phyloP scores from a whole-genome alignment of 2,888 invertebrate species.

The Hemithea aestivaria region DNA sequence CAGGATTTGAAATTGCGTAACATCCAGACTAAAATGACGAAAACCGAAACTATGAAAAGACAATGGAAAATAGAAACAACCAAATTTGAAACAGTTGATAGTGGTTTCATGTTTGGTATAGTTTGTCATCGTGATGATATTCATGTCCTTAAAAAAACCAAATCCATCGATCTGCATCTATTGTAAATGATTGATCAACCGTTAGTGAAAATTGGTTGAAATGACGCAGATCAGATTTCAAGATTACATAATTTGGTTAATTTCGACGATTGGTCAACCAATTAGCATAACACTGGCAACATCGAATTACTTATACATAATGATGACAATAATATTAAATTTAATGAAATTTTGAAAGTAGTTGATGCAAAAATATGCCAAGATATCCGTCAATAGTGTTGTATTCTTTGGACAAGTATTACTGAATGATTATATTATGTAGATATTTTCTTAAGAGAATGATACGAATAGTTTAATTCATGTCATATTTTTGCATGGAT shows the following conservation, averaged over 20 bases:
- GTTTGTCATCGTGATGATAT: slow-evolving; percentile 14
- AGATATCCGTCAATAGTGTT: too few species aligned
- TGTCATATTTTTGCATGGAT: slow-evolving; percentile 8
- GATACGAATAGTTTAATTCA: too few species aligned
- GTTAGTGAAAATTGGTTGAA: background rate
- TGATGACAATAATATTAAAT: slow-evolving; percentile 4
- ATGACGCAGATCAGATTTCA: background rate
- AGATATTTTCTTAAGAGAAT: too few species aligned
- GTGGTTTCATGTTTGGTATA: slow-evolving; percentile 17
- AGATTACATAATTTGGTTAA: background rate
- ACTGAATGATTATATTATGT: too few species aligned
- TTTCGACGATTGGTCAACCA: slow-evolving; percentile 18
- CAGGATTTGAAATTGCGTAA: slow-evolving; percentile 19
- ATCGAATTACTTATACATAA: slow-evolving; percentile 25
- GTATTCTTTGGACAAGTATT: too few species aligned
- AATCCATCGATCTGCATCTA: slow-evolving; percentile 27
- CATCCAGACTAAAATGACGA: slow-evolving; percentile 34
- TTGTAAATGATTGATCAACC: slow-evolving; percentile 25
- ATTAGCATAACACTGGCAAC: slow-evolving; percentile 29
- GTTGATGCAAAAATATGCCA: too few species aligned
- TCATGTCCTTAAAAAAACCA: slow-evolving; percentile 12
- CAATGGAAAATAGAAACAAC: slow-evolving; percentile 22
- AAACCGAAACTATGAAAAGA: slow-evolving; percentile 30
- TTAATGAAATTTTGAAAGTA: too few species aligned
- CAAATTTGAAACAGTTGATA: slow-evolving; percentile 20